Conservation (phyloP, 2,888 invertebrate species). For the Polydrusus pterygomalis region DNA sequence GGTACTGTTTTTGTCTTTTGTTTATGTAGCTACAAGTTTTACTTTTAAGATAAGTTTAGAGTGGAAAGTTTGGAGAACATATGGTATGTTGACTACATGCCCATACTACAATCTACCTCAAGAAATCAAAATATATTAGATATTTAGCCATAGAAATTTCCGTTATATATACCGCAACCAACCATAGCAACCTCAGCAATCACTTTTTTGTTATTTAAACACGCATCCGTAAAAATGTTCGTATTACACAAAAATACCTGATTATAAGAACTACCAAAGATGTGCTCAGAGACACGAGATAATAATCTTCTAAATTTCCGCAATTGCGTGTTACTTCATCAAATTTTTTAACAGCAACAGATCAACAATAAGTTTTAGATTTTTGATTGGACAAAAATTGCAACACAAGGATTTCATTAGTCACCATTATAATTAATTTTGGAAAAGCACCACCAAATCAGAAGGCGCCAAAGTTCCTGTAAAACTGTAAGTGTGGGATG, state of each 20-base stretch:
- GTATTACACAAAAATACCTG: slow-evolving; percentile 58
- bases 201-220: slow-evolving; percentile 40
- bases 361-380: slow-evolving; percentile 33
- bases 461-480: slow-evolving; percentile 67
- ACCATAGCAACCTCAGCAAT: slow-evolving; percentile 66
- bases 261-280: slow-evolving; percentile 67
- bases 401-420: slow-evolving; percentile 53
- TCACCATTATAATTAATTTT: slow-evolving; percentile 50
- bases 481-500: slow-evolving; percentile 60
- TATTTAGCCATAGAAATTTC: slow-evolving; percentile 70
- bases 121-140: slow-evolving; percentile 71
- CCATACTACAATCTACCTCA: slow-evolving; percentile 71
- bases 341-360: slow-evolving; percentile 52
- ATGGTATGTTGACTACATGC: slow-evolving; percentile 69
- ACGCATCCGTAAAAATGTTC: slow-evolving; percentile 27
- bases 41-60: slow-evolving; percentile 59
- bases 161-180: slow-evolving; percentile 69
- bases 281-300: slow-evolving; percentile 59
- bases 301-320: slow-evolving; percentile 56
- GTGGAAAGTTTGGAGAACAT: slow-evolving; percentile 69
- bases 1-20: slow-evolving; percentile 45
- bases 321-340: slow-evolving; percentile 58
- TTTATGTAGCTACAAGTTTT: slow-evolving; percentile 55
- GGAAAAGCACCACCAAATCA: slow-evolving; percentile 58
- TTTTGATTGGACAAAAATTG: slow-evolving; percentile 46